phyloP scores from a whole-genome alignment of 2,113 vertebrate genomes.

The Oryzias curvinotus region DNA sequence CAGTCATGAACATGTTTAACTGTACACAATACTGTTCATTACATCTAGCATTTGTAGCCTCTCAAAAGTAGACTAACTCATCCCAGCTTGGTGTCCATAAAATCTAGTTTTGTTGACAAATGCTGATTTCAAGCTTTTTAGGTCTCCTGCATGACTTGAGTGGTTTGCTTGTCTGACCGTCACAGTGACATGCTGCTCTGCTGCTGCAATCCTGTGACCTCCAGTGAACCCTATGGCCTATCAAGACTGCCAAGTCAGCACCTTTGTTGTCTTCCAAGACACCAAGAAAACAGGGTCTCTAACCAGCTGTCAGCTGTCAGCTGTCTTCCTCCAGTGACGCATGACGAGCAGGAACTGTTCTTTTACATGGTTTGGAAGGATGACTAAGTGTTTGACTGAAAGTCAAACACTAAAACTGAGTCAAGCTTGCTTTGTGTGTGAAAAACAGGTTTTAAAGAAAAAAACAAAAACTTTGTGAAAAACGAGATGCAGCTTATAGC shows the following conservation, averaged over 20 bases:
- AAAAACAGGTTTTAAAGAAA: neutral
- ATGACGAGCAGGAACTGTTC: slow-evolving; percentile 41
- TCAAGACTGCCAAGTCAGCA: slow-evolving; percentile 34
- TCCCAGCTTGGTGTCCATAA: too few species aligned
- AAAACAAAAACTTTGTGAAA: too few species aligned
- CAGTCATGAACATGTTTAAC: too few species aligned
- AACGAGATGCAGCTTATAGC: too few species aligned
- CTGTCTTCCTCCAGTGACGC: slow-evolving; percentile 28
- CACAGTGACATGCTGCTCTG: slow-evolving; percentile 31
- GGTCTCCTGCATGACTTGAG: too few species aligned
- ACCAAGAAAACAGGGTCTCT: slow-evolving; percentile 47
- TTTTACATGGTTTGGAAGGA: slow-evolving; percentile 6
- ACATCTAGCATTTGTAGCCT: too few species aligned
- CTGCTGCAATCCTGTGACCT: slow-evolving; percentile 43
- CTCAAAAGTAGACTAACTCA: too few species aligned
- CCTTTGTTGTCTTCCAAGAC: slow-evolving; percentile 44
- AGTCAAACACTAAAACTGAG: slow-evolving; percentile 30
- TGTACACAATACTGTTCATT: too few species aligned
- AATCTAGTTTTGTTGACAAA: too few species aligned
- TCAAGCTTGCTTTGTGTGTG: slow-evolving; percentile 5
- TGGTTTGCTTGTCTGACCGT: slow-evolving; percentile 12
- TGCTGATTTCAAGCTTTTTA: too few species aligned
- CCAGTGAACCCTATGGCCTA: slow-evolving; percentile 28
- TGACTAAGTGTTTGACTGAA: slow-evolving; percentile 28
- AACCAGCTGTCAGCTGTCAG: slow-evolving; percentile 57